These are phyloP conservation scores for Xiphydria camelus DNA, from an alignment of 2,888 invertebrate species.

Conservation along the genomic window DNA sequence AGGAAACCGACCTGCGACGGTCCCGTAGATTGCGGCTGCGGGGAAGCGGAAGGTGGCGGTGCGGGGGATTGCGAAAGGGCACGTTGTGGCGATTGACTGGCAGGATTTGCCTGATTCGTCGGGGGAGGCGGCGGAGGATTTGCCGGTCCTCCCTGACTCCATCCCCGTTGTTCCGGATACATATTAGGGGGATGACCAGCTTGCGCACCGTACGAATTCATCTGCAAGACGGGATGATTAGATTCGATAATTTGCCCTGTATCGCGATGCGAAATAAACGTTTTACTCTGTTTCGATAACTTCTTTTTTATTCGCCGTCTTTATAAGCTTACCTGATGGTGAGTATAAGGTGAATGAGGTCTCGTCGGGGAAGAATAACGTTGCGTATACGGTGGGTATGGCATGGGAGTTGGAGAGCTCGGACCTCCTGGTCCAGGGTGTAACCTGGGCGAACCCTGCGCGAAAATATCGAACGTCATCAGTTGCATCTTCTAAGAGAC, in stretches of 20 bases:
- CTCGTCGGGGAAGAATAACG: constrained; percentile 55
- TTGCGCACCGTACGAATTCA: constrained; percentile 52
- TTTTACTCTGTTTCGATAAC: too few relatives aligned
- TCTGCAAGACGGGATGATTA: too few relatives aligned
- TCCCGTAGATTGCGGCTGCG: constrained; percentile 49
- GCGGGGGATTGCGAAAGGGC: constrained; percentile 55
- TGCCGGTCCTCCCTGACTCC: constrained; percentile 52
- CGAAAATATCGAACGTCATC: too few relatives aligned
- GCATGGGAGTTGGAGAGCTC: constrained; percentile 55
- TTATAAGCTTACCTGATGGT: constrained; percentile 47
- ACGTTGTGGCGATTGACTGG: constrained; percentile 54
- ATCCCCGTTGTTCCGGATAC: constrained; percentile 53
- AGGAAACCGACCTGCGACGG: constrained; percentile 45
- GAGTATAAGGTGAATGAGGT: constrained; percentile 54
- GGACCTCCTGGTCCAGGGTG: constrained; percentile 54
- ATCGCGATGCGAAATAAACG: too few relatives aligned
- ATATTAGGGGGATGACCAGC: constrained; percentile 49
- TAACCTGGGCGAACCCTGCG: constrained; percentile 53
- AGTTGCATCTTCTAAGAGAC: too few relatives aligned
- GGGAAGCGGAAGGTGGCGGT: constrained; percentile 55
- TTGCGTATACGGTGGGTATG: constrained; percentile 56
- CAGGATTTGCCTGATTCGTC: constrained; percentile 48
- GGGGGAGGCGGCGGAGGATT: constrained; percentile 51
- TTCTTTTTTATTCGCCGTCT: too few relatives aligned
- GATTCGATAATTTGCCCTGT: too few relatives aligned